Percentiles rank a stretch among this genome's conserved stretches.
phyloP scores from a whole-genome alignment of 2,113 vertebrate genomes.

The Strigops habroptila region DNA sequence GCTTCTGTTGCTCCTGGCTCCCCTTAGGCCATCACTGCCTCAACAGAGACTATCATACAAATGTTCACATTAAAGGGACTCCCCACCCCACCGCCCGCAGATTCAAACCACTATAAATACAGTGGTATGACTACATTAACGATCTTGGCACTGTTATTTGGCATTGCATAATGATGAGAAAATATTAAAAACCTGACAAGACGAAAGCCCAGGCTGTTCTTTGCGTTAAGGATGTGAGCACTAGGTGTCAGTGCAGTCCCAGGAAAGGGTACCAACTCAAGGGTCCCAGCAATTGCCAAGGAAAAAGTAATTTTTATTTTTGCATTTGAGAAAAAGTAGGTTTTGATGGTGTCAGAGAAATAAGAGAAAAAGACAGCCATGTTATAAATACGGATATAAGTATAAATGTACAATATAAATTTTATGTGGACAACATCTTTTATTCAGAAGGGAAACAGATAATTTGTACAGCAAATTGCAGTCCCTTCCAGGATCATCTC shows the following conservation, averaged over 20 bases:
- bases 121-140: not conserved
- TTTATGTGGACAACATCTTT: not conserved
- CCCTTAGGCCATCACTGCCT: too few relatives aligned
- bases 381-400: not conserved
- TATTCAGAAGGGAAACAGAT: not conserved
- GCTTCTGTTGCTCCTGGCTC: not conserved
- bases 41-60: not conserved
- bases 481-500: not conserved
- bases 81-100: accelerated
- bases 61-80: not conserved
- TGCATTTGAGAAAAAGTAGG: not conserved
- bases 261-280: not conserved
- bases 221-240: not conserved
- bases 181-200: not conserved
- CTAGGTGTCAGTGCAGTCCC: constrained; percentile 53
- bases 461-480: not conserved
- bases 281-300: not conserved
- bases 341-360: not conserved
- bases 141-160: too few relatives aligned
- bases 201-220: not conserved
- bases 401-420: not conserved
- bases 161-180: not conserved
- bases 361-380: not conserved
- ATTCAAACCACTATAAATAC: not conserved
- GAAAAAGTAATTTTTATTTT: not conserved